Percentiles rank a stretch among this genome's conserved stretches.
Conservation (phyloP, 1,140 invertebrate species). For the Halesus radiatus region DNA sequence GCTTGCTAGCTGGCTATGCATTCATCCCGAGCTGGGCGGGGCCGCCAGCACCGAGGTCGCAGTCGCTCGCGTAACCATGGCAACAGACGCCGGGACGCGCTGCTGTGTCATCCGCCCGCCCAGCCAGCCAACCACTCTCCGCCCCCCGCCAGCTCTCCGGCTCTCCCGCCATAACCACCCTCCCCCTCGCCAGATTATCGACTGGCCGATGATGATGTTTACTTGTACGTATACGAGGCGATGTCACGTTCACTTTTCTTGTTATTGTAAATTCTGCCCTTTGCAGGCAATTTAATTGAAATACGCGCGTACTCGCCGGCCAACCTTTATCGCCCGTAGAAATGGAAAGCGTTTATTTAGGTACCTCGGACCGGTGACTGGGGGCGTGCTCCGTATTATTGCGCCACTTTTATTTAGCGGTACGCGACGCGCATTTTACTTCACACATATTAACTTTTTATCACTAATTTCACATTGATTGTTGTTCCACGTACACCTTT, state of each 20-base stretch:
- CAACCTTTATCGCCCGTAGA: no score
- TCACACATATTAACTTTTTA: no score
- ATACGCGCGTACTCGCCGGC: no score
- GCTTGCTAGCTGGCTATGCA: not conserved
- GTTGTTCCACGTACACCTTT: no score
- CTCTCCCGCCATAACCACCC: not conserved
- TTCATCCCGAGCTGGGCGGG: constrained; percentile 30
- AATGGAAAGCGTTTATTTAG: no score
- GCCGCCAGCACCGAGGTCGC: constrained; percentile 55
- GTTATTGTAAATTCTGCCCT: not conserved
- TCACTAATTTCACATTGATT: no score
- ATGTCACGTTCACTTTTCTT: constrained; percentile 30
- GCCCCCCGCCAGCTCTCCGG: not conserved
- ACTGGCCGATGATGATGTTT: constrained; percentile 29
- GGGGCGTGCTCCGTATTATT: no score
- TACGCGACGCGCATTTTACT: no score
- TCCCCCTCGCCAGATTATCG: constrained; percentile 21
- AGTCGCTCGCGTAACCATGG: constrained; percentile 67
- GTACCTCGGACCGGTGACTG: no score
- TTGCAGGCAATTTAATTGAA: not conserved
- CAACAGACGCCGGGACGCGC: constrained; percentile 66
- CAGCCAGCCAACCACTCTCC: not conserved
- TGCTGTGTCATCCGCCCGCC: constrained; percentile 11
- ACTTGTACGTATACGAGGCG: not conserved
- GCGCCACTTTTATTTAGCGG: no score